Evolutionary conservation across 2,888 invertebrate species (phyloP), one percentile per base, ranked within the genome.

Genomic region (Thyatira batis): DNA sequence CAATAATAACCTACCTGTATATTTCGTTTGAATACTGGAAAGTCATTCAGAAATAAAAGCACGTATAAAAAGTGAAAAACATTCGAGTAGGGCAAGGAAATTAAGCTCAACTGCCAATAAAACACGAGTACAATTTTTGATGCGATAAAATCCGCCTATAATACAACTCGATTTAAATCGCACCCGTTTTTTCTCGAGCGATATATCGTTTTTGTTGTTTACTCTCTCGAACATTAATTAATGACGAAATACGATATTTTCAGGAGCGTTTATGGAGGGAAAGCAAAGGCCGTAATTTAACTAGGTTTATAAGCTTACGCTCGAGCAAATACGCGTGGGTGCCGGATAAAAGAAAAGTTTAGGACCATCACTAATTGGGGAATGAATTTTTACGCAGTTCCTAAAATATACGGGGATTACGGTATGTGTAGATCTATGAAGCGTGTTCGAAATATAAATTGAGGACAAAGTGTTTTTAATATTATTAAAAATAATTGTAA

Each of bases 181-280:
- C 61, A 54, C 13, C 60, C 60, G 61, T 63, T 79, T 82, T 86
- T 81, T 80, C 78, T 78, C 76, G 74, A 64, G 50, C 58, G 60
- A 54, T 61, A 60, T 55, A 58, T 76, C 73, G 83, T 87, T 86
- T 88, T 87, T 87, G 85, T 73, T 87, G 85, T 89, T 87, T 87
- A 82, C 76, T 76, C 74, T 76, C 74, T 56, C 57, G 76, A 69
- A 79, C 82, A 85, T 85, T 85, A 85, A 89, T 89, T 89, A 87
- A 78, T 78, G 83, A 78, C 81, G 85, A 84, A 85, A 87, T 82
- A 84, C 82, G 86, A 87, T 87, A 87, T 86, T 87, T 85, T 82
- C 67, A 73, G 74, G 60, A 71, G 71, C 76, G 76, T 79, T 78
- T 71, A 67, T 55, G 55, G 49, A 49, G 45, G 59, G 57, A 55